phyloP scores from a whole-genome alignment of 1,140 invertebrate species.

The Sminthurides bifidus region DNA sequence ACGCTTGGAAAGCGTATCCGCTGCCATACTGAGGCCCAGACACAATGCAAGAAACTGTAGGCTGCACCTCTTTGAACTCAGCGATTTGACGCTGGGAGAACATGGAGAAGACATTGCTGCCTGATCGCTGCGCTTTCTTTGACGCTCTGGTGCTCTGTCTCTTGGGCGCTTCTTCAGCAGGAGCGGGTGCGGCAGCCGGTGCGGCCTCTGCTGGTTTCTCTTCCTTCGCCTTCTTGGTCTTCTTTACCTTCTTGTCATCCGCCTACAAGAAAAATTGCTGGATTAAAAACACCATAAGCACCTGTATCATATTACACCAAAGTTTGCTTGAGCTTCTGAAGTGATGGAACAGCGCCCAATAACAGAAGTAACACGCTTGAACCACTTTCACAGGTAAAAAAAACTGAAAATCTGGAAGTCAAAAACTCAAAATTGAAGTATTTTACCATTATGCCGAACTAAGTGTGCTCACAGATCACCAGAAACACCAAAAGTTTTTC shows the following conservation, averaged over 20 bases:
- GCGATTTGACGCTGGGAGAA: slow-evolving; percentile 89
- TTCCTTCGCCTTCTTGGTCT: slow-evolving; percentile 57
- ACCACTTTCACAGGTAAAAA: no score
- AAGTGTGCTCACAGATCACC: no score
- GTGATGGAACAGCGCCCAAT: no score
- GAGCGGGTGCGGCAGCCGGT: slow-evolving; percentile 45
- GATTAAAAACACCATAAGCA: background rate
- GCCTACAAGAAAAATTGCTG: slow-evolving; percentile 34
- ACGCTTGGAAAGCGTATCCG: no score
- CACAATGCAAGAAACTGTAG: background rate
- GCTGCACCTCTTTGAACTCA: slow-evolving; percentile 82
- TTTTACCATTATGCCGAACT: no score
- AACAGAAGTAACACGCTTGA: no score
- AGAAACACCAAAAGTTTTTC: no score
- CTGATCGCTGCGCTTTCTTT: slow-evolving; percentile 60
- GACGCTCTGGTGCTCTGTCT: slow-evolving; percentile 42
- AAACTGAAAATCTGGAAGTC: no score
- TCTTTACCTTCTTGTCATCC: slow-evolving; percentile 68
- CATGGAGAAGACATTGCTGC: slow-evolving; percentile 89
- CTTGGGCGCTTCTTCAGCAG: slow-evolving; percentile 45
- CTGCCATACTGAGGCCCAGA: background rate
- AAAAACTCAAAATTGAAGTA: no score
- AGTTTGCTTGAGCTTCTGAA: no score
- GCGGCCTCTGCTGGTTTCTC: slow-evolving; percentile 39
- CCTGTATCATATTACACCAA: background rate